These are phyloP conservation scores for Flexamia atlantica DNA, from an alignment of 2,888 invertebrate species.

Conservation along the genomic window DNA sequence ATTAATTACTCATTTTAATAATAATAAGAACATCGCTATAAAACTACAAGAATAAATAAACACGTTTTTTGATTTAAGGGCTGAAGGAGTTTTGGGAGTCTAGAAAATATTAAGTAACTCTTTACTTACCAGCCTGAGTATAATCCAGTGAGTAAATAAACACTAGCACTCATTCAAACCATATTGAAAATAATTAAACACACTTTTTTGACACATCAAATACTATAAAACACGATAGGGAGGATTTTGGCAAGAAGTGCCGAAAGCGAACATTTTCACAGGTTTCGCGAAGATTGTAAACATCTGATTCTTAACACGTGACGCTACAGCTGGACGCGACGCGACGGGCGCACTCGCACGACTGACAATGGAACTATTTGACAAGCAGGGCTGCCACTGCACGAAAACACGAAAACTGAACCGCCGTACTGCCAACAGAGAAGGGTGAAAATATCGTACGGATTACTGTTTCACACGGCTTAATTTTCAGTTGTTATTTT, in stretches of 20 bases:
- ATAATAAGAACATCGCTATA: neutral
- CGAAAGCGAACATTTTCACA: neutral
- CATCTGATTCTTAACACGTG: neutral
- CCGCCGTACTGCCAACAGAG: neutral
- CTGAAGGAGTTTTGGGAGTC: neutral
- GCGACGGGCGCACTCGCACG: constrained; percentile 1
- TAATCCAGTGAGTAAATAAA: neutral
- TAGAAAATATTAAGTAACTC: neutral
- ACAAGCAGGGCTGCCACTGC: constrained; percentile 32
- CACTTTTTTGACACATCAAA: neutral
- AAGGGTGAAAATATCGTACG: neutral
- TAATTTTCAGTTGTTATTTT: too few relatives aligned
- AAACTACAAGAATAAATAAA: neutral
- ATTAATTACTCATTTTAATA: too few relatives aligned
- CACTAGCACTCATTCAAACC: neutral
- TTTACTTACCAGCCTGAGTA: neutral
- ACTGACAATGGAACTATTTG: constrained; percentile 12
- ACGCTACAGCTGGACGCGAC: neutral
- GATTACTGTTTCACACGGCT: too few relatives aligned
- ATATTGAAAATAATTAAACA: neutral
- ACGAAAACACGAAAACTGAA: neutral
- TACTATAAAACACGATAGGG: neutral
- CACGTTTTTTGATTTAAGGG: neutral
- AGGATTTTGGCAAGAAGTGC: neutral
- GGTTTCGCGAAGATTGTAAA: neutral